A percentile compares a stretch with the other conserved stretches of the same genome.
Evolutionary conservation across 2,888 invertebrate species (phyloP).

Genomic region (Scaptomyza reducta): DNA sequence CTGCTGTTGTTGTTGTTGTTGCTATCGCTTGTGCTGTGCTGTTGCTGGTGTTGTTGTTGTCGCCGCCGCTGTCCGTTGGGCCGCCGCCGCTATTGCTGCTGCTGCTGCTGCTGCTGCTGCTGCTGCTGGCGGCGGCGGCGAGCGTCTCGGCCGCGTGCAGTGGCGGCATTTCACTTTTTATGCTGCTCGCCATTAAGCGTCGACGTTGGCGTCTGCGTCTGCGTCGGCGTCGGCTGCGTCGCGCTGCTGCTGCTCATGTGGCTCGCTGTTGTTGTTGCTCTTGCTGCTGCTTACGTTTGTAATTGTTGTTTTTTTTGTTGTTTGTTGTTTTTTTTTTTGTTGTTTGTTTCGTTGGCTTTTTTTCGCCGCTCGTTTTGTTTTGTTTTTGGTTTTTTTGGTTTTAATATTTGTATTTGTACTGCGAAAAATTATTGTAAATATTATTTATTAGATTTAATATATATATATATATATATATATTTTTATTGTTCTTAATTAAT

Average conservation of each 20-base stretch:
- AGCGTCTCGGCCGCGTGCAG: slow-evolving; percentile 81
- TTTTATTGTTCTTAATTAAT: not conserved
- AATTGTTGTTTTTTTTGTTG: slow-evolving; percentile 22
- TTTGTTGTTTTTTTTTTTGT: slow-evolving; percentile 12
- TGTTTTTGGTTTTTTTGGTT: slow-evolving; percentile 31
- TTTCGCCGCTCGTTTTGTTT: slow-evolving; percentile 33
- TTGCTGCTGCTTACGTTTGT: slow-evolving; percentile 8
- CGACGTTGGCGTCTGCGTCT: slow-evolving; percentile 43
- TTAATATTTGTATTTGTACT: slow-evolving; percentile 55
- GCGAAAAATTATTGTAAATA: slow-evolving; percentile 50
- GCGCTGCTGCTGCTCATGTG: slow-evolving; percentile 63
- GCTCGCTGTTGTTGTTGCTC: slow-evolving; percentile 33
- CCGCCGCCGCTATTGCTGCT: slow-evolving; percentile 40
- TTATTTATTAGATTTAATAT: slow-evolving; percentile 13
- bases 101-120: slow-evolving; percentile 34
- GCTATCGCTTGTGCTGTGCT: slow-evolving; percentile 33
- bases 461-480: not conserved
- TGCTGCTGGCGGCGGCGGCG: slow-evolving; percentile 45
- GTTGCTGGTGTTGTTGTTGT: slow-evolving; percentile 23
- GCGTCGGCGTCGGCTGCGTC: slow-evolving; percentile 37
- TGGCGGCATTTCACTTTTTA: slow-evolving; percentile 82
- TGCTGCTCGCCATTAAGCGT: slow-evolving; percentile 76
- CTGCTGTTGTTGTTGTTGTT: slow-evolving; percentile 23
- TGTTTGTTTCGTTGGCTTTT: slow-evolving; percentile 42
- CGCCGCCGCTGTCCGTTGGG: slow-evolving; percentile 49